Conservation (phyloP, 1,140 invertebrate genomes). For the Diabrotica undecimpunctata region DNA sequence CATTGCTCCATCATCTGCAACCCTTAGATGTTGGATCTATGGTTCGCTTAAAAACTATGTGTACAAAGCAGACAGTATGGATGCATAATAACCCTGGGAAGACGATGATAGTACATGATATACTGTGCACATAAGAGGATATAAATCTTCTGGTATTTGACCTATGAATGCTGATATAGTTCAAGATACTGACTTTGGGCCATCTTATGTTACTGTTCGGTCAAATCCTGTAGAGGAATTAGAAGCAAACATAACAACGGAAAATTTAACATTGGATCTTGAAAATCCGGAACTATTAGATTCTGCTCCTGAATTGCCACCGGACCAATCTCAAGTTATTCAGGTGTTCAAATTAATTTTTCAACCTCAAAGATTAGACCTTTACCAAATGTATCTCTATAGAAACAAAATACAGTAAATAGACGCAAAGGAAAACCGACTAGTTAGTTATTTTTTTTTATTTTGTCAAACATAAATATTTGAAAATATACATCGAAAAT, state of each 20-base stretch:
- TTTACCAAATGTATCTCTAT: too few relatives aligned
- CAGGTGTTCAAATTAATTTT: too few relatives aligned
- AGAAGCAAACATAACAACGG: not conserved
- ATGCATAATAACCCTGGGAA: too few relatives aligned
- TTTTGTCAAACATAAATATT: too few relatives aligned
- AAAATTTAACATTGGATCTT: slow-evolving; percentile 6
- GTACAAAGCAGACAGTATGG: too few relatives aligned
- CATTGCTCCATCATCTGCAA: slow-evolving; percentile 48
- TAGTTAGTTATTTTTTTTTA: too few relatives aligned
- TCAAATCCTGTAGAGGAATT: slow-evolving; percentile 19
- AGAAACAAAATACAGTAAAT: too few relatives aligned
- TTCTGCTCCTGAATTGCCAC: not conserved
- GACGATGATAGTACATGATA: not conserved
- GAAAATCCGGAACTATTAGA: slow-evolving; percentile 11
- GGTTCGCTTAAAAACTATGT: slow-evolving; percentile 41
- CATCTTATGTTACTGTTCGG: slow-evolving; percentile 43
- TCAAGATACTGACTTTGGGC: slow-evolving; percentile 41
- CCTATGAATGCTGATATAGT: slow-evolving; percentile 44
- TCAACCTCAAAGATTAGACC: too few relatives aligned
- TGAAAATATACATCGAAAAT: too few relatives aligned
- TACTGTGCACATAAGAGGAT: not conserved
- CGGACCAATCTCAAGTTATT: too few relatives aligned
- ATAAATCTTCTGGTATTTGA: slow-evolving; percentile 38
- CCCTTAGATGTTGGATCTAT: slow-evolving; percentile 46
- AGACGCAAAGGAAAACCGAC: too few relatives aligned